Conservation (phyloP, 2,888 invertebrate species). For the Cheilosia pagana region DNA sequence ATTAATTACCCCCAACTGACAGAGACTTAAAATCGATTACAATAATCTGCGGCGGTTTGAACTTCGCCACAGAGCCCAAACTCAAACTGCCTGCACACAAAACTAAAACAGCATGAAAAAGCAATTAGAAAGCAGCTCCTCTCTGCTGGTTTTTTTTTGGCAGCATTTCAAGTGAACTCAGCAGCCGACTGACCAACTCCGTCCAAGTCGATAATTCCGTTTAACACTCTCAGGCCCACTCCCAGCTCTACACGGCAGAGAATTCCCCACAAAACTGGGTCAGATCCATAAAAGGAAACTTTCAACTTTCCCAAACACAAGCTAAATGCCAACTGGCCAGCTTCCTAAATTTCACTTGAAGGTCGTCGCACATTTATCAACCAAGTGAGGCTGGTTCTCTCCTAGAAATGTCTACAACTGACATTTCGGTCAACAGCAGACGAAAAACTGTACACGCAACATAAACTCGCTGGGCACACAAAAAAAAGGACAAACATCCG, state of each 20-base stretch:
- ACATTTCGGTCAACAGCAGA: slow-evolving; percentile 34
- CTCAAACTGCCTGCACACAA: slow-evolving; percentile 9
- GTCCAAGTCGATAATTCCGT: slow-evolving; percentile 56
- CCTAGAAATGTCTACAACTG: slow-evolving; percentile 30
- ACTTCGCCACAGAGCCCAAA: neutral
- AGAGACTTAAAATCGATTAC: slow-evolving; percentile 1
- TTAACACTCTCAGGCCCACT: slow-evolving; percentile 33
- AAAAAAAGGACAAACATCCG: slow-evolving; percentile 15
- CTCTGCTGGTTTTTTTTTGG: slow-evolving; percentile 11
- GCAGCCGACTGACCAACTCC: slow-evolving; percentile 36
- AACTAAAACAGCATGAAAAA: slow-evolving; percentile 20
- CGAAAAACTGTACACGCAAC: slow-evolving; percentile 37
- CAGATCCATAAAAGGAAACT: slow-evolving; percentile 21
- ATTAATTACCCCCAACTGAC: neutral
- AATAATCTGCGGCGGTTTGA: slow-evolving; percentile 35
- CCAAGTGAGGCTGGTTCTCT: neutral
- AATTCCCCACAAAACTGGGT: slow-evolving; percentile 26
- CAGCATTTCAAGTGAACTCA: slow-evolving; percentile 26
- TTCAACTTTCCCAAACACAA: slow-evolving; percentile 22
- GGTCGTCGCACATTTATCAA: slow-evolving; percentile 54
- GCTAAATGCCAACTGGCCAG: slow-evolving; percentile 47
- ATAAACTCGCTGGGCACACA: slow-evolving; percentile 7
- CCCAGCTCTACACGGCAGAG: neutral
- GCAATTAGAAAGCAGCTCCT: slow-evolving; percentile 10
- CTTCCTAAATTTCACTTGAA: slow-evolving; percentile 53